Percentiles rank a stretch among this genome's conserved stretches.
Evolutionary conservation across 2,888 invertebrate genomes (phyloP).

Genomic region (Lasioglossum morio): DNA sequence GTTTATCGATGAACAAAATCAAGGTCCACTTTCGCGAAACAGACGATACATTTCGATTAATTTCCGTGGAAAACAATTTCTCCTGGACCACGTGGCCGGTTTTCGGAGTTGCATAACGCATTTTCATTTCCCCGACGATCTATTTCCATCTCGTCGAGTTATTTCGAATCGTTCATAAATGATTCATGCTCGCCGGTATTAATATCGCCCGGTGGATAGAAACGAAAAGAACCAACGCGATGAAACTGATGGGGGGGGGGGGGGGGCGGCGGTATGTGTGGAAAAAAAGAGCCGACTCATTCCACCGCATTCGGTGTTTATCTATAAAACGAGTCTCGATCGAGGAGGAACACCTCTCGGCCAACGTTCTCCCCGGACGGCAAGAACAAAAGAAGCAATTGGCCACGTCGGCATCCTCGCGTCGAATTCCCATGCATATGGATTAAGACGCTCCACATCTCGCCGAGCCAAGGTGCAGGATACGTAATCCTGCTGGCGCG

Average conservation of each 20-base stretch:
- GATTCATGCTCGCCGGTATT: constrained; percentile 58
- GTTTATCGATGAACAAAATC: background rate
- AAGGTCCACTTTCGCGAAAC: background rate
- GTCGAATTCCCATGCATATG: constrained; percentile 67
- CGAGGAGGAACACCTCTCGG: constrained; percentile 40
- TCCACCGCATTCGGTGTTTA: constrained; percentile 60
- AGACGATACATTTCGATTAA: background rate
- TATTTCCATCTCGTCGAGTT: constrained; percentile 56
- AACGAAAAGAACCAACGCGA: background rate
- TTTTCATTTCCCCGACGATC: constrained; percentile 39
- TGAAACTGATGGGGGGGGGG: background rate
- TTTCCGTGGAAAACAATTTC: background rate
- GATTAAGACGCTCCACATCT: constrained; percentile 68
- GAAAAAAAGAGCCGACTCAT: constrained; percentile 11
- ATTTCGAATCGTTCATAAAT: constrained; percentile 65
- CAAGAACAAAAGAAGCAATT: constrained; percentile 65
- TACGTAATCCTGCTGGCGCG: constrained; percentile 68
- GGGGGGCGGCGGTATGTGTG: background rate
- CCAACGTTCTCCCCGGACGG: constrained; percentile 18
- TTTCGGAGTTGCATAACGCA: constrained; percentile 42
- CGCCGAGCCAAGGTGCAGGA: constrained; percentile 58
- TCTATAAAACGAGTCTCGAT: constrained; percentile 56
- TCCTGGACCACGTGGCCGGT: background rate
- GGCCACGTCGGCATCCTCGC: constrained; percentile 59
- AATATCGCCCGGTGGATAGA: constrained; percentile 20